These are phyloP conservation scores for Xestoiulus laeticollis DNA, from an alignment of 2,888 invertebrate genomes.

Conservation along the genomic window DNA sequence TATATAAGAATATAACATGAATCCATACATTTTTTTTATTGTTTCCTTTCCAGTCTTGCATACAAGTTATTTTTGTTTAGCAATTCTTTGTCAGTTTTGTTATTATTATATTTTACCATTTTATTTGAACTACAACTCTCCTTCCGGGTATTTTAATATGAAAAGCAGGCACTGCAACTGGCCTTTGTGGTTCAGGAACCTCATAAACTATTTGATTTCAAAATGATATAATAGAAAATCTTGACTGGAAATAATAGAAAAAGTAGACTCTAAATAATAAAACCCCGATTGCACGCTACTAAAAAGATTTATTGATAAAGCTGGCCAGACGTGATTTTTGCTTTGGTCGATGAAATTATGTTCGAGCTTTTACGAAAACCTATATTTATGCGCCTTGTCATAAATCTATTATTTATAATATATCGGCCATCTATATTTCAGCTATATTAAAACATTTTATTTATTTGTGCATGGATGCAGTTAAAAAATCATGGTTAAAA, in stretches of 20 bases:
- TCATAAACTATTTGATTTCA: constrained; percentile 6
- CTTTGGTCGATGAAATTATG: background rate
- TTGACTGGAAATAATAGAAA: background rate
- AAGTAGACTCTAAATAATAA: background rate
- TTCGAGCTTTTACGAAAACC: background rate
- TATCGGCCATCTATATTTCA: background rate
- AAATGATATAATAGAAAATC: background rate
- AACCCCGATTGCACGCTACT: background rate
- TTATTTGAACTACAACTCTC: background rate
- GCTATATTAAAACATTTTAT: background rate
- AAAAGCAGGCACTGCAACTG: background rate
- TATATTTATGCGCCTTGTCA: background rate
- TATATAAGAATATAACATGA: too few relatives aligned
- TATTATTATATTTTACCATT: background rate
- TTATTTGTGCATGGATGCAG: too few relatives aligned
- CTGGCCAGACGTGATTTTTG: background rate
- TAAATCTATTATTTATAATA: background rate
- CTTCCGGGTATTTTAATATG: background rate
- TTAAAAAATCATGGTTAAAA: too few relatives aligned
- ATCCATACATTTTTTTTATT: background rate
- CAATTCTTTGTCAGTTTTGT: background rate
- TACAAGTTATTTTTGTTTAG: background rate
- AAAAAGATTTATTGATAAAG: background rate
- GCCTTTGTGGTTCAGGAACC: background rate
- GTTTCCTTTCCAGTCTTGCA: background rate